These are phyloP conservation scores for Phaedon cochleariae DNA, from an alignment of 2,888 invertebrate species.

Conservation along the genomic window DNA sequence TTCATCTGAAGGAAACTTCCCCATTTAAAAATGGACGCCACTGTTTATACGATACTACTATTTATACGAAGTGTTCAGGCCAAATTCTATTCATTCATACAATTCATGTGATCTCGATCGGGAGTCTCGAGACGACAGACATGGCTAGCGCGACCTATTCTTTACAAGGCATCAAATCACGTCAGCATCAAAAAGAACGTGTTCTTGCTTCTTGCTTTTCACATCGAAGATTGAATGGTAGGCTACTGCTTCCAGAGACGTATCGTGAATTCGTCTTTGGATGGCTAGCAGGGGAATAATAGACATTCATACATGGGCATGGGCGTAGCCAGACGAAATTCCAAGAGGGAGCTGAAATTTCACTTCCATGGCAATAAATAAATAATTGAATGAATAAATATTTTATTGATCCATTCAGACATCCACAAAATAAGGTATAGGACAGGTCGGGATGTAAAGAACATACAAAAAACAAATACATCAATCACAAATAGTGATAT, in stretches of 20 bases:
- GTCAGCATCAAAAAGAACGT: constrained; percentile 33
- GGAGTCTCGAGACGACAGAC: constrained; percentile 16
- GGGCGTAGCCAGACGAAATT: too few species aligned
- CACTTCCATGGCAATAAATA: too few species aligned
- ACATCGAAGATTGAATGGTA: neutral
- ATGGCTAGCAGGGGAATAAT: too few species aligned
- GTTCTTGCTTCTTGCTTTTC: constrained; percentile 12
- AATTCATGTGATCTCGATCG: constrained; percentile 9
- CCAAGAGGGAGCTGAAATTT: too few species aligned
- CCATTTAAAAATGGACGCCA: neutral
- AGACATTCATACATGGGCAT: too few species aligned
- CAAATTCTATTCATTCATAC: constrained; percentile 27
- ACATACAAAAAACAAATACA: too few species aligned
- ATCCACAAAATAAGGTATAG: too few species aligned
- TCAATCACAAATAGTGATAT: too few species aligned
- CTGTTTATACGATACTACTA: neutral
- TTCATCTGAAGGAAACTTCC: too few species aligned
- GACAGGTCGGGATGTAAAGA: too few species aligned
- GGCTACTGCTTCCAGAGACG: neutral
- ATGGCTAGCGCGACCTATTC: constrained; percentile 29
- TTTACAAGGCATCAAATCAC: constrained; percentile 29
- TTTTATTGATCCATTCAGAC: too few species aligned
- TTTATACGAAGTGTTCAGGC: neutral
- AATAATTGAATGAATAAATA: too few species aligned
- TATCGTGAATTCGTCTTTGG: neutral